Evolutionary conservation across 2,888 invertebrate genomes (phyloP).

Genomic region (Coecobrya sp.): DNA sequence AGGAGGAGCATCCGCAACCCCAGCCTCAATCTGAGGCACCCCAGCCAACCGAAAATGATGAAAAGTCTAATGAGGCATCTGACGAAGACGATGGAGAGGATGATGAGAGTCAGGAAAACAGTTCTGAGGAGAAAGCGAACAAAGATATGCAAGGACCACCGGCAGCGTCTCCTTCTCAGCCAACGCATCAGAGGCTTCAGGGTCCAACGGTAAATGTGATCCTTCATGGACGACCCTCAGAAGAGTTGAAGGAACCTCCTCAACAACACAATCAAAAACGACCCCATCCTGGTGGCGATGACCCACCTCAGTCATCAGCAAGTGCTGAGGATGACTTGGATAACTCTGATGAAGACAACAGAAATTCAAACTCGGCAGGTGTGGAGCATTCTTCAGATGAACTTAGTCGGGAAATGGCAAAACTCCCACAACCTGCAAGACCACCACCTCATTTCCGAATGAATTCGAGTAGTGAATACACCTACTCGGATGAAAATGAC

Average conservation of each 20-base stretch:
- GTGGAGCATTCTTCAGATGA: constrained; percentile 30
- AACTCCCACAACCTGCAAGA: constrained; percentile 49
- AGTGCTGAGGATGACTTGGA: constrained; percentile 55
- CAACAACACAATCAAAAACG: background rate
- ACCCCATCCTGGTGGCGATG: background rate
- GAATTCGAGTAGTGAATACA: constrained; percentile 51
- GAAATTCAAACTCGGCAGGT: constrained; percentile 59
- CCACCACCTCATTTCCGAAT: constrained; percentile 46
- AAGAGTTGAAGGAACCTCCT: constrained; percentile 50
- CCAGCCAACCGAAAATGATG: background rate
- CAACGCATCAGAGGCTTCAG: constrained; percentile 1
- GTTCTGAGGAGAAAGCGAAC: constrained; percentile 69
- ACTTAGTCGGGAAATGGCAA: constrained; percentile 50
- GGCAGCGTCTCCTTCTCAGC: background rate
- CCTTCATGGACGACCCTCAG: constrained; percentile 66
- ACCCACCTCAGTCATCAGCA: background rate
- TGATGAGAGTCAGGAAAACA: constrained; percentile 75
- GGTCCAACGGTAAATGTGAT: background rate
- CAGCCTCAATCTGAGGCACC: background rate
- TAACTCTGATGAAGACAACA: constrained; percentile 61
- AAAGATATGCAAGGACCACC: constrained; percentile 29
- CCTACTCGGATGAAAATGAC: constrained; percentile 57
- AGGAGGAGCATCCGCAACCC: background rate
- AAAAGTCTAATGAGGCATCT: constrained; percentile 47
- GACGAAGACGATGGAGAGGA: constrained; percentile 56